Conservation (phyloP, 2,113 vertebrate species). For the Clarias macrocephalus region DNA sequence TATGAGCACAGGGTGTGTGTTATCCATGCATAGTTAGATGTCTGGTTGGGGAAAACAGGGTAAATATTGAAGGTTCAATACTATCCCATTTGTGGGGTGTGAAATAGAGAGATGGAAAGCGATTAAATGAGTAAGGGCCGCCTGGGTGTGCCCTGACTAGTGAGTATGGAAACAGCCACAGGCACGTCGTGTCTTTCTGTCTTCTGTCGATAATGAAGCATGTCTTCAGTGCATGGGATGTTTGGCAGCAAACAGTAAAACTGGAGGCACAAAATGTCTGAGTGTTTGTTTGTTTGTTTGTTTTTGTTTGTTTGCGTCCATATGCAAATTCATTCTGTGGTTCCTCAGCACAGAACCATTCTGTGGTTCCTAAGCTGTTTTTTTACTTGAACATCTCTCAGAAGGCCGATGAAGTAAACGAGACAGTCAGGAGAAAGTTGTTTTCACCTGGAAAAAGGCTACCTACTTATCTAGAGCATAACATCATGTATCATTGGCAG, state of each 20-base stretch:
- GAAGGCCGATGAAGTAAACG: background rate
- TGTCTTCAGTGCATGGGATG: slow-evolving; percentile 39
- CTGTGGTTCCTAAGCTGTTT: background rate
- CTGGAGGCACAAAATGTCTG: slow-evolving; percentile 23
- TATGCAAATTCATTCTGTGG: background rate
- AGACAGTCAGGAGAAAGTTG: slow-evolving; percentile 10
- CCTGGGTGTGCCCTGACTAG: slow-evolving; percentile 41
- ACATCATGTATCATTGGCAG: background rate
- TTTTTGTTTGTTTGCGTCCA: background rate
- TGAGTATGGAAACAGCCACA: slow-evolving; percentile 36
- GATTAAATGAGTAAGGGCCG: slow-evolving; percentile 59
- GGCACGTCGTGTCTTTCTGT: slow-evolving; percentile 24
- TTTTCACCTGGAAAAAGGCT: slow-evolving; percentile 10
- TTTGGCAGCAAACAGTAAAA: slow-evolving; percentile 42
- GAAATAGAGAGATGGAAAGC: slow-evolving; percentile 16
- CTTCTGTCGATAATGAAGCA: slow-evolving; percentile 49
- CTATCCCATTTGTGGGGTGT: slow-evolving; percentile 13
- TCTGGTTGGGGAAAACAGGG: slow-evolving; percentile 55
- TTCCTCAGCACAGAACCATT: background rate
- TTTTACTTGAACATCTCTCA: background rate
- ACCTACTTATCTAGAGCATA: background rate
- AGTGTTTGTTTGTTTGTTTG: slow-evolving; percentile 9
- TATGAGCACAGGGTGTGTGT: slow-evolving; percentile 51
- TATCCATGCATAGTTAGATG: background rate
- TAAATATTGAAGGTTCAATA: slow-evolving; percentile 62